A percentile compares a stretch with the other conserved stretches of the same genome.
Evolutionary conservation across 2,797 vertebrate species (phyloP).

Genomic region (Crax fasciolata): DNA sequence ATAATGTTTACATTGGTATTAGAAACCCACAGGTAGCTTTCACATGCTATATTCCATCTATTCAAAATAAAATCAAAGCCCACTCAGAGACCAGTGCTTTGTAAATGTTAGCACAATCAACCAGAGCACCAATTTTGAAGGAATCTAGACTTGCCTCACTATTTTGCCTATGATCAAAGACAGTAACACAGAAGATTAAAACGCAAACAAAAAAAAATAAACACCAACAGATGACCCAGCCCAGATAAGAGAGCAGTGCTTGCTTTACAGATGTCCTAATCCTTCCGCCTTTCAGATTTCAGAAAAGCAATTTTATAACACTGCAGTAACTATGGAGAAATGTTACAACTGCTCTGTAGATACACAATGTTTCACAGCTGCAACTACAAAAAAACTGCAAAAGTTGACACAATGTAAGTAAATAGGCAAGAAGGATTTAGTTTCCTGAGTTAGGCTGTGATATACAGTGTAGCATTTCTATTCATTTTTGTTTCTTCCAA

Average conservation of each 20-base stretch:
- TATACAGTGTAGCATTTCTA: accelerated
- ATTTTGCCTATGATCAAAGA: not conserved
- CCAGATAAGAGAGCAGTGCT: not conserved
- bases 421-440: not conserved
- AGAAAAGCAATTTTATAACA: not conserved
- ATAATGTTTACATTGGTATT: not conserved
- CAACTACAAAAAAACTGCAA: not conserved
- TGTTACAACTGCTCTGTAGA: not conserved
- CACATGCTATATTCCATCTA: not conserved
- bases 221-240: not conserved
- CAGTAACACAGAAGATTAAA: not conserved
- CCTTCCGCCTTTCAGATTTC: not conserved
- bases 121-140: not conserved
- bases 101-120: not conserved
- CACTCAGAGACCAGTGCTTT: not conserved
- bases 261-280: not conserved
- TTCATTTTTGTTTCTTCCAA: not conserved
- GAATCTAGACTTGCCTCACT: not conserved
- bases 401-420: not conserved
- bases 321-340: not conserved
- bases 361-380: not conserved
- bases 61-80: not conserved
- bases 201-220: not conserved
- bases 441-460: not conserved
- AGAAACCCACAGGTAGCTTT: not conserved